These are phyloP conservation scores for Sebastes hopkinsi DNA, from an alignment of 2,797 vertebrate genomes.

Conservation along the genomic window DNA sequence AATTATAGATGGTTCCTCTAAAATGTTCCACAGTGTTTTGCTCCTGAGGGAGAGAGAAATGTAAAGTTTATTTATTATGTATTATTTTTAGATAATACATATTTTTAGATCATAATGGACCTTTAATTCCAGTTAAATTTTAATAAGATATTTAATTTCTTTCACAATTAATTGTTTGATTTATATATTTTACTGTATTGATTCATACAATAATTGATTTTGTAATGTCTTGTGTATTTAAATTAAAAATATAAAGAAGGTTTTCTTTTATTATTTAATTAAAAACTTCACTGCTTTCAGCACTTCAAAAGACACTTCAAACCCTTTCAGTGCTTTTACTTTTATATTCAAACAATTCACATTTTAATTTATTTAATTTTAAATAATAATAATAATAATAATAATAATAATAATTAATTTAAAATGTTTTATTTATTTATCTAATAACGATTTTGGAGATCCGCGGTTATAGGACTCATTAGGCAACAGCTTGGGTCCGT, in stretches of 20 bases:
- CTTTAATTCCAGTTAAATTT: not conserved
- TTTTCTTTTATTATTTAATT: too few relatives aligned
- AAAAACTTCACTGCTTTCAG: too few relatives aligned
- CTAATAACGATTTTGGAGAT: not conserved
- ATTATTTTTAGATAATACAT: not conserved
- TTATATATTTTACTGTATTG: not conserved
- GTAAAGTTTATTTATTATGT: not conserved
- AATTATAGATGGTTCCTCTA: constrained; percentile 89
- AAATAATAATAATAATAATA: too few relatives aligned
- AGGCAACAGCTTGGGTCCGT: too few relatives aligned
- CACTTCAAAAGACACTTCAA: not conserved
- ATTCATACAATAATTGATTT: not conserved
- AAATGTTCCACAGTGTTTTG: constrained; percentile 88
- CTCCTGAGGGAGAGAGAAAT: constrained; percentile 62
- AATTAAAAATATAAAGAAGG: not conserved
- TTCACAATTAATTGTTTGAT: not conserved
- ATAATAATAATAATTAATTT: not conserved
- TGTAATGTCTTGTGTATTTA: not conserved
- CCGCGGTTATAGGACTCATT: not conserved
- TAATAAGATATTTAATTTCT: not conserved
- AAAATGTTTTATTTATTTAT: not conserved
- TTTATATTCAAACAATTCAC: not conserved
- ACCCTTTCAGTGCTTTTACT: not conserved
- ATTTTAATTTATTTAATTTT: not conserved
- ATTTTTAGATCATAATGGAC: not conserved